These are phyloP conservation scores for Chrysolina haemoptera DNA, from an alignment of 2,888 invertebrate genomes.

Conservation along the genomic window DNA sequence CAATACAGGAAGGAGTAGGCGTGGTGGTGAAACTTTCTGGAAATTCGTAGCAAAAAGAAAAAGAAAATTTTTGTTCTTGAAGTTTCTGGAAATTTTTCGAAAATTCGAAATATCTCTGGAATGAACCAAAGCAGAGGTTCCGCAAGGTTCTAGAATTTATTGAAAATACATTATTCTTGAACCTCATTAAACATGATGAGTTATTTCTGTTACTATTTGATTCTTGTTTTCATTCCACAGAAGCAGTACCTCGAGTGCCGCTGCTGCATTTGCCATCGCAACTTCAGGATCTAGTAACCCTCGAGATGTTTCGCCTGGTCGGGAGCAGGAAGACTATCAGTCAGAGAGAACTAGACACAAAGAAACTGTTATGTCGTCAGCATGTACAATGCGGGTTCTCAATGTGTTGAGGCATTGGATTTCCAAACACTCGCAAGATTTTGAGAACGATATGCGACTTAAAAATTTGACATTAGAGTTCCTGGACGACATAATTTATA, in stretches of 20 bases:
- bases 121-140: too few relatives aligned
- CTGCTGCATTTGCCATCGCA: conserved; percentile 92
- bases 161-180: too few relatives aligned
- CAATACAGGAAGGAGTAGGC: too few relatives aligned
- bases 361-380: conserved; percentile 89
- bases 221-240: conserved; percentile 66
- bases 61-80: too few relatives aligned
- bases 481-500: conserved; percentile 88
- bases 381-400: conserved; percentile 94
- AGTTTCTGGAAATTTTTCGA: too few relatives aligned
- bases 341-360: conserved; percentile 74
- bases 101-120: too few relatives aligned
- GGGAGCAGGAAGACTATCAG: conserved; percentile 64
- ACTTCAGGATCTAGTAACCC: conserved; percentile 91
- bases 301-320: conserved; percentile 74
- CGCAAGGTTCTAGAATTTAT: too few relatives aligned
- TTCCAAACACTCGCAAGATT: conserved; percentile 91
- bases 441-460: conserved; percentile 83
- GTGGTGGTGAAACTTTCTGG: too few relatives aligned
- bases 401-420: conserved; percentile 94
- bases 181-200: too few relatives aligned
- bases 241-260: conserved; percentile 89
- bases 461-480: conserved; percentile 87
- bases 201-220: not conserved
- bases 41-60: too few relatives aligned